A percentile compares a stretch with the other conserved stretches of the same genome.
phyloP scores from a whole-genome alignment of 2,113 vertebrate genomes.

The Amphiprion percula region DNA sequence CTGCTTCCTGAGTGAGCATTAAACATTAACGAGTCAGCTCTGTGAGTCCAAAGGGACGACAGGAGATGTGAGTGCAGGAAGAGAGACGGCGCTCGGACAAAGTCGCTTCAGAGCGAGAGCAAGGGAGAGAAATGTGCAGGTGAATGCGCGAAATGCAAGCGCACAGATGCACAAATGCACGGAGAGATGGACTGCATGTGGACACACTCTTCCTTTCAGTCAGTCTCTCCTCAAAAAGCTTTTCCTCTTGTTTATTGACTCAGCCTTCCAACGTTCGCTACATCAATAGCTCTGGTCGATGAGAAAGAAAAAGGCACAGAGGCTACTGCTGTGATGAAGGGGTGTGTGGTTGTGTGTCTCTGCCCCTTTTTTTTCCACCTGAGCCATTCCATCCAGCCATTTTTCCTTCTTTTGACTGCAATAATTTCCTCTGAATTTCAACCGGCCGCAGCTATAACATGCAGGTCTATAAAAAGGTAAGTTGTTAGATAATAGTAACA shows the following conservation, averaged over 20 bases:
- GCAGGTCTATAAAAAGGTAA: constrained; percentile 32
- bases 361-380: constrained; percentile 24
- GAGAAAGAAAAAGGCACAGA: constrained; percentile 62
- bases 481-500: constrained; percentile 41
- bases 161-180: constrained; percentile 11
- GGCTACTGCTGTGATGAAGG: constrained; percentile 42
- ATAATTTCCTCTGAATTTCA: constrained; percentile 45
- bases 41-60: constrained; percentile 62
- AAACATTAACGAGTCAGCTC: constrained; percentile 81
- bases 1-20: constrained; percentile 83
- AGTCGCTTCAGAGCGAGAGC: constrained; percentile 25
- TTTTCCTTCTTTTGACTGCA: constrained; percentile 44
- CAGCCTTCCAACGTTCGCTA: constrained; percentile 57
- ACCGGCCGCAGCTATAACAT: constrained; percentile 11
- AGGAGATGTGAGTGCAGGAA: constrained; percentile 39
- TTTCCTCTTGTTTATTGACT: constrained; percentile 77
- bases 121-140: constrained; percentile 22
- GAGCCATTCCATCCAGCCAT: constrained; percentile 47
- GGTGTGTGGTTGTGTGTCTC: not conserved
- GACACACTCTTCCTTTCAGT: constrained; percentile 48
- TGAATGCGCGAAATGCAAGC: not conserved
- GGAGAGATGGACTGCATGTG: constrained; percentile 47
- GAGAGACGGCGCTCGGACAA: constrained; percentile 37
- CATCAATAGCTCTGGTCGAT: constrained; percentile 73
- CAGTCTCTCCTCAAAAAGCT: constrained; percentile 62